Percentiles rank a stretch among this genome's conserved stretches.
phyloP scores from a whole-genome alignment of 2,113 vertebrate species.

The Scopus umbretta region DNA sequence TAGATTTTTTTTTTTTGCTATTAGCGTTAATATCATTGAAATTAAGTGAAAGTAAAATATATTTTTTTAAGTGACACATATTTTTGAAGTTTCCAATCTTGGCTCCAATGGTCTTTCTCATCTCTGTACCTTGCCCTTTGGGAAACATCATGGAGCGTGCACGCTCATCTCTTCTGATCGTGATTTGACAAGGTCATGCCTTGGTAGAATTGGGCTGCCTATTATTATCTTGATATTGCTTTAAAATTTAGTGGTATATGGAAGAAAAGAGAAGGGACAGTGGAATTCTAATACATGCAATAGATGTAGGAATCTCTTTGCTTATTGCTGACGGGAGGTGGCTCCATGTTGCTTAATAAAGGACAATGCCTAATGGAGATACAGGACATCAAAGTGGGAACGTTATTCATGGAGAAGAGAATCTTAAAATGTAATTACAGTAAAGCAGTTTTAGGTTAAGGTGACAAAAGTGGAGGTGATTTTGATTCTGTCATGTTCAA shows the following conservation, averaged over 20 bases:
- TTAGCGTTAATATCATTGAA: not conserved
- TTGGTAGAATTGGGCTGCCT: conserved; percentile 13
- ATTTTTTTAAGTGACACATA: not conserved
- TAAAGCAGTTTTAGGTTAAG: not conserved
- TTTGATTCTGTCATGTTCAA: not conserved
- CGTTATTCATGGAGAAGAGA: not conserved
- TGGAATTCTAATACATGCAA: not conserved
- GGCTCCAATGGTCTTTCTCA: not conserved
- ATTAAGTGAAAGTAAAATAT: not conserved
- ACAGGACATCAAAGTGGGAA: not conserved
- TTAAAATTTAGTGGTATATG: not conserved
- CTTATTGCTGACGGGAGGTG: not conserved
- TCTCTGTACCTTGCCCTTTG: not conserved
- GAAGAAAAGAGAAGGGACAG: not conserved
- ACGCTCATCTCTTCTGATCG: conserved; percentile 26
- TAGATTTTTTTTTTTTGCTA: not conserved
- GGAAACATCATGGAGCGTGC: not conserved
- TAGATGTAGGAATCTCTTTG: not conserved
- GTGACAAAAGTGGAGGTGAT: not conserved
- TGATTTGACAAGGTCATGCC: conserved; percentile 40
- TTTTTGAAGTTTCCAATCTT: not conserved
- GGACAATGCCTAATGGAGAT: not conserved
- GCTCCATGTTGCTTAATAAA: not conserved
- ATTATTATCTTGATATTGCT: conserved; percentile 29
- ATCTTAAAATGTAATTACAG: not conserved